These are phyloP conservation scores for Steatocranus sp. DNA, from an alignment of 2,797 vertebrate species.

Conservation along the genomic window DNA sequence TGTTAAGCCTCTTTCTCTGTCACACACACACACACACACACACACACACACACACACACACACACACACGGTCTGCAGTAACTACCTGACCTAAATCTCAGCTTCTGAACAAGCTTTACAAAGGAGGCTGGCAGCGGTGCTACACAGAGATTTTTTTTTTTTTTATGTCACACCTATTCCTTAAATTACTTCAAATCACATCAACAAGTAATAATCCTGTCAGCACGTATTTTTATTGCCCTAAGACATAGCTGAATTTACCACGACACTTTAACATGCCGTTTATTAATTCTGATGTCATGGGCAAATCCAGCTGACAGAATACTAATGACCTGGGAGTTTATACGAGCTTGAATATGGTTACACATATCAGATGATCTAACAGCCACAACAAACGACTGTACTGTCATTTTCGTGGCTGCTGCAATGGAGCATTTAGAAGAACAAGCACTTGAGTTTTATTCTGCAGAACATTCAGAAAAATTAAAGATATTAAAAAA, in stretches of 20 bases:
- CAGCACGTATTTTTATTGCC: not conserved
- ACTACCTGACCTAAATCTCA: conserved; percentile 76
- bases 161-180: not conserved
- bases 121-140: not conserved
- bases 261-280: not conserved
- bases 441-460: not conserved
- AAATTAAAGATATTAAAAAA: not conserved
- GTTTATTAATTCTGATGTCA: not conserved
- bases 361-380: not conserved
- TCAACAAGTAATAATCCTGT: not conserved
- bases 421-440: not conserved
- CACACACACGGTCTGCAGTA: conserved; percentile 48
- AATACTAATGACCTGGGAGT: not conserved
- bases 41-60: too few relatives aligned
- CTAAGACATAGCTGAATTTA: not conserved
- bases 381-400: not conserved
- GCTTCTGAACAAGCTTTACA: conserved; percentile 57
- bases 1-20: conserved; percentile 24
- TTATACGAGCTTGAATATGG: not conserved
- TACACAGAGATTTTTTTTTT: not conserved
- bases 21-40: not conserved
- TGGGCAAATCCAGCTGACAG: conserved; percentile 2
- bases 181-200: not conserved
- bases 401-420: not conserved
- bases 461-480: not conserved